Conservation (phyloP, 2,113 vertebrate species). For the Nanorana parkeri region DNA sequence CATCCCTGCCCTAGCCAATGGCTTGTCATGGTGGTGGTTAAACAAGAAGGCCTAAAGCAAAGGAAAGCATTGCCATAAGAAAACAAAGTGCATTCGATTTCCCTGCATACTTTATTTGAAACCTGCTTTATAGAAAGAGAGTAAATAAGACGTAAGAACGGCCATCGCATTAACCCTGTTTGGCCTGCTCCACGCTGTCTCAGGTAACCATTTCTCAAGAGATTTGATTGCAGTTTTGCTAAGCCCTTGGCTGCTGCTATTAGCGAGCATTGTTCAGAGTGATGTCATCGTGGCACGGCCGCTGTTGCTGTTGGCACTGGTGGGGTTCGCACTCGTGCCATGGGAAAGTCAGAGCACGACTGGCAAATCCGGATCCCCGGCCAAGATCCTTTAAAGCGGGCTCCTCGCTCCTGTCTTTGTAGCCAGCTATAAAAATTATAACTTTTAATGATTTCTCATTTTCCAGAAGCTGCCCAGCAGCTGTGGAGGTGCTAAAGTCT, state of each 20-base stretch:
- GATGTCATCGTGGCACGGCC: conserved; percentile 22
- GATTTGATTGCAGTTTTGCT: conserved; percentile 8
- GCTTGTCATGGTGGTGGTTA: too few relatives aligned
- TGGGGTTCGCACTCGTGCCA: neutral
- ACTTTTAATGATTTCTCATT: too few relatives aligned
- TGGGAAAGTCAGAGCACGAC: conserved; percentile 13
- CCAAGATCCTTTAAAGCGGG: too few relatives aligned
- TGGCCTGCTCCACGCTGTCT: neutral
- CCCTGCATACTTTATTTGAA: neutral
- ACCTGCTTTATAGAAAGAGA: neutral
- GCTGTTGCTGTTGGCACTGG: conserved; percentile 16
- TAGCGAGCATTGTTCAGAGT: conserved; percentile 3
- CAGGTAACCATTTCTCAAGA: conserved; percentile 6
- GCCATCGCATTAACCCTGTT: neutral
- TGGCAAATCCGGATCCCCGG: neutral
- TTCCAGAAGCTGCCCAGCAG: too few relatives aligned
- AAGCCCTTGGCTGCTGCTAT: conserved; percentile 15
- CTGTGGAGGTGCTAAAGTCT: too few relatives aligned
- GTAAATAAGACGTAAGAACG: neutral
- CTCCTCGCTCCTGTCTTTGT: too few relatives aligned
- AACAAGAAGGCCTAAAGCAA: too few relatives aligned
- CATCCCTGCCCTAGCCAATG: too few relatives aligned
- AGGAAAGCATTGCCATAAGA: too few relatives aligned
- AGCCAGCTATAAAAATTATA: too few relatives aligned
- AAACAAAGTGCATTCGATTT: too few relatives aligned